A percentile compares a stretch with the other conserved stretches of the same genome.
Evolutionary conservation across 92 coral and sea anemone genomes (phyloP).

Genomic region (Palythoa grandiflora): DNA sequence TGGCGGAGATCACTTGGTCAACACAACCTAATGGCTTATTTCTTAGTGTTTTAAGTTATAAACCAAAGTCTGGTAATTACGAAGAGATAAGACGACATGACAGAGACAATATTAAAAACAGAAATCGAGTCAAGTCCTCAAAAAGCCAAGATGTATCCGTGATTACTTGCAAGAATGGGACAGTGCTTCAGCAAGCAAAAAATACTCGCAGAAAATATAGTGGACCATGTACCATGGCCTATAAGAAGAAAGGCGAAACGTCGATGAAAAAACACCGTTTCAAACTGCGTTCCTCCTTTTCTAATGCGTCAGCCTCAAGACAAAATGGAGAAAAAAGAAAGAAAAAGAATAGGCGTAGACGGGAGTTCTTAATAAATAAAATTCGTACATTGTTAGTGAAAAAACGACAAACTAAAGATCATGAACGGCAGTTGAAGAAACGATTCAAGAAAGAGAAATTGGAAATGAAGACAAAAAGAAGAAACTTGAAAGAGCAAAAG

Average conservation of each 20-base stretch:
- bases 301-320: constrained; percentile 1
- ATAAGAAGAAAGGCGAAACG: not conserved
- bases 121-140: not conserved
- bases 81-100: constrained; percentile 16
- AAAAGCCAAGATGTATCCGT: not conserved
- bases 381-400: constrained; percentile 20
- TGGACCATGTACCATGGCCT: not conserved
- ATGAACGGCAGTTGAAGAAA: constrained; percentile 4
- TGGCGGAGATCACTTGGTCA: constrained; percentile 40
- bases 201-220: not conserved
- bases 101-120: not conserved
- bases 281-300: not conserved
- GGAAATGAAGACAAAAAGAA: constrained; percentile 1
- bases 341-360: not conserved
- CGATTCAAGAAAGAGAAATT: constrained; percentile 19
- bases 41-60: constrained; percentile 8
- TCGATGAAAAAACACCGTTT: constrained; percentile 1
- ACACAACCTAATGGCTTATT: not conserved
- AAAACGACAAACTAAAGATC: not conserved
- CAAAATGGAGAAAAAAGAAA: not conserved
- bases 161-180: constrained; percentile 26
- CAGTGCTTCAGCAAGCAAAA: constrained; percentile 5
- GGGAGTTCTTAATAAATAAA: not conserved
- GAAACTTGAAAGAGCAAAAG: constrained; percentile 11
- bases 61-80: constrained; percentile 18